Conservation (phyloP, 2,797 vertebrate genomes). For the Poecile montanus region DNA sequence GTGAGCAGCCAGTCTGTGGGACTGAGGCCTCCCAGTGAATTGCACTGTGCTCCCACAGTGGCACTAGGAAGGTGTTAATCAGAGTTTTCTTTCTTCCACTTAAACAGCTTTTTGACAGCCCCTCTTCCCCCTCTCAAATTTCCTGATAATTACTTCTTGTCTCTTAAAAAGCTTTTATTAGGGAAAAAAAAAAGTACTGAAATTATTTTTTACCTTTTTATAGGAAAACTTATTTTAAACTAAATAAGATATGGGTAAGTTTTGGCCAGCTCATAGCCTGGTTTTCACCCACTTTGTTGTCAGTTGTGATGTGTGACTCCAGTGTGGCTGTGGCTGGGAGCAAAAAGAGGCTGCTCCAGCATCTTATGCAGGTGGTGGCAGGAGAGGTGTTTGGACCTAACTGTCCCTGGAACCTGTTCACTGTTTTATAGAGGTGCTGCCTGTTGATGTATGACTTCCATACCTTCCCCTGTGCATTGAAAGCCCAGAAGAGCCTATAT, state of each 20-base stretch:
- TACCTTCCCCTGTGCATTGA: neutral
- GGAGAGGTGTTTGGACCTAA: neutral
- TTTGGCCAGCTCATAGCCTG: neutral
- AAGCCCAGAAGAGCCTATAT: neutral
- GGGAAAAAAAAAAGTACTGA: neutral
- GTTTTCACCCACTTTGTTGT: neutral
- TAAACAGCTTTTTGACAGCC: neutral
- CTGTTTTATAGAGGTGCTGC: neutral
- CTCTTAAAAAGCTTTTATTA: neutral
- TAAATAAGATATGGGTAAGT: neutral
- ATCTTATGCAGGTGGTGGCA: neutral
- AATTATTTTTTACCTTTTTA: neutral
- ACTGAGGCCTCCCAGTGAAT: neutral
- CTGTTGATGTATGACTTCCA: neutral
- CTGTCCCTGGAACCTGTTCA: neutral
- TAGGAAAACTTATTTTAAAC: neutral
- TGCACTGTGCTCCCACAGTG: neutral
- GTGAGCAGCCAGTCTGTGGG: neutral
- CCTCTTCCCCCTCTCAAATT: neutral
- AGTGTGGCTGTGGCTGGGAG: neutral
- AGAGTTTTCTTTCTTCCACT: neutral
- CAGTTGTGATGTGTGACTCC: accelerated
- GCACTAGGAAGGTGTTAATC: neutral
- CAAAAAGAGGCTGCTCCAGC: neutral
- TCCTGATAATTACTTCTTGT: neutral